phyloP scores from a whole-genome alignment of 2,888 invertebrate species.

The Prenolepis imparis region DNA sequence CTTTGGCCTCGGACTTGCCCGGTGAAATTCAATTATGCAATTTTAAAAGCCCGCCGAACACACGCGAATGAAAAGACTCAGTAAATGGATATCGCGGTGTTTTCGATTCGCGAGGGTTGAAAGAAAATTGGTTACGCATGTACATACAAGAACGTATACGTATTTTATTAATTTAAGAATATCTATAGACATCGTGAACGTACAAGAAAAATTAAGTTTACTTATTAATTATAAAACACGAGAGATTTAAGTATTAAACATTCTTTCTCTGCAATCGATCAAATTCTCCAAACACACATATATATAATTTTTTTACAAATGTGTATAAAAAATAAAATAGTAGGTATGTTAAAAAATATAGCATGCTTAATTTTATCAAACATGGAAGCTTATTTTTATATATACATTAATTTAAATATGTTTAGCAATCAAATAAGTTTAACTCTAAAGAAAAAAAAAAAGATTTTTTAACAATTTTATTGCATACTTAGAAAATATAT shows the following conservation, averaged over 20 bases:
- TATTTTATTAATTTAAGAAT: constrained; percentile 19
- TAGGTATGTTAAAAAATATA: neutral
- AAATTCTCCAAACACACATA: neutral
- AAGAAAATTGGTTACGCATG: constrained; percentile 7
- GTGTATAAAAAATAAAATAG: neutral
- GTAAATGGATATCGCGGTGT: constrained; percentile 29
- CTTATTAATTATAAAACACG: neutral
- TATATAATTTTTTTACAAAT: neutral
- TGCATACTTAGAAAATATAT: neutral
- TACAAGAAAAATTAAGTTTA: neutral
- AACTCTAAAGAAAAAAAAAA: neutral
- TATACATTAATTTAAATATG: neutral
- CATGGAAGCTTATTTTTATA: neutral
- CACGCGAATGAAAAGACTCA: constrained; percentile 14
- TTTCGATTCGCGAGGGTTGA: neutral
- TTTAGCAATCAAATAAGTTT: neutral
- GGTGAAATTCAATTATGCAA: constrained; percentile 58
- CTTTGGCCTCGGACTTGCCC: constrained; percentile 11
- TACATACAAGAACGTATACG: neutral
- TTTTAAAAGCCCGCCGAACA: constrained; percentile 46
- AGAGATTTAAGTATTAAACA: neutral
- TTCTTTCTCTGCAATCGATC: neutral
- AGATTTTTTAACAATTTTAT: neutral
- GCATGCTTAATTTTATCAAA: no score
- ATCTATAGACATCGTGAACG: neutral